Conservation (phyloP, 2,888 invertebrate genomes). For the Leptopilina myrica region DNA sequence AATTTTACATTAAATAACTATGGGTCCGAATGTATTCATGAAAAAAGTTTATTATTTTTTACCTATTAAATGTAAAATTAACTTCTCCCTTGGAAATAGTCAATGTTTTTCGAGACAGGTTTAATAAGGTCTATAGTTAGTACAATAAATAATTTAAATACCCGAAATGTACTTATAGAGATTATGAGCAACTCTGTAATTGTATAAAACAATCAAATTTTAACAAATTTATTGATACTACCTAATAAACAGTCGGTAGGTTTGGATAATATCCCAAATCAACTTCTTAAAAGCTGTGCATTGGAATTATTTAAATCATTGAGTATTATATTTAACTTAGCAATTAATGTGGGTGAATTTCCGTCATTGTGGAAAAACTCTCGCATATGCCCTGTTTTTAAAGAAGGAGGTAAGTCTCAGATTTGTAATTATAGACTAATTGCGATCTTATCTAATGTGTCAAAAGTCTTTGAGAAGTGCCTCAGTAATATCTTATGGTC, state of each 20-base stretch:
- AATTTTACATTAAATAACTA: too few species aligned
- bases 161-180: neutral
- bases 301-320: slow-evolving; percentile 32
- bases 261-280: slow-evolving; percentile 42
- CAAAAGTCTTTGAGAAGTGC: slow-evolving; percentile 53
- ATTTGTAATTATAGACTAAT: slow-evolving; percentile 52
- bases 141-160: neutral
- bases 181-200: neutral
- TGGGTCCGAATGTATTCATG: too few species aligned
- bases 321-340: slow-evolving; percentile 46
- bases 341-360: slow-evolving; percentile 46
- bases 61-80: neutral
- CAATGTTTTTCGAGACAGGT: neutral
- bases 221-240: neutral
- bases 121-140: neutral
- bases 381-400: slow-evolving; percentile 24
- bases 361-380: slow-evolving; percentile 49
- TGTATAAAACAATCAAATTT: neutral
- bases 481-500: slow-evolving; percentile 14
- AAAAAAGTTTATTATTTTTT: too few species aligned
- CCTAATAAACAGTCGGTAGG: neutral
- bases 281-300: slow-evolving; percentile 42
- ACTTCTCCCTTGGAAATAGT: neutral
- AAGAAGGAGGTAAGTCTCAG: too few species aligned
- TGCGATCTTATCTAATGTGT: slow-evolving; percentile 43